Percentiles rank a stretch among this genome's conserved stretches.
Evolutionary conservation across 2,113 vertebrate species (phyloP).

Genomic region (Hydropotes inermis): DNA sequence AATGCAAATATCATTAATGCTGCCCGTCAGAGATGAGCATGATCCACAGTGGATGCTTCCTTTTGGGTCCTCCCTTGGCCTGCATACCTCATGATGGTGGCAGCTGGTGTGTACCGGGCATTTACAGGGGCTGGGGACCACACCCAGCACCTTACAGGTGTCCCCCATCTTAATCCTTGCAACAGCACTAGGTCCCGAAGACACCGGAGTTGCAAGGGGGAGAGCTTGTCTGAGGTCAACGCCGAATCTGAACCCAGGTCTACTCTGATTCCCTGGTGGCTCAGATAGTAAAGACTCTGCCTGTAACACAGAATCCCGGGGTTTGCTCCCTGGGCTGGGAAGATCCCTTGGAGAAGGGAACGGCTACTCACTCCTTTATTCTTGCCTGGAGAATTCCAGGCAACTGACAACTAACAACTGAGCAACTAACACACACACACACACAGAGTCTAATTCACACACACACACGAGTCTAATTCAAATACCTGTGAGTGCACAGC

Average conservation of each 20-base stretch:
- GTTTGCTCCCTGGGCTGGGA: background rate
- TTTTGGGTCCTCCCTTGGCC: background rate
- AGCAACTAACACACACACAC: background rate
- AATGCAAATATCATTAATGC: background rate
- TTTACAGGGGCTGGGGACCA: background rate
- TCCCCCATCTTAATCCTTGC: background rate
- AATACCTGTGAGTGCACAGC: background rate
- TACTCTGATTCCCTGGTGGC: background rate
- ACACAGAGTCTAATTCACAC: too few species aligned
- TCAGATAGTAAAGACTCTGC: background rate
- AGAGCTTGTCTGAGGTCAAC: background rate
- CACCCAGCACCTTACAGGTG: background rate
- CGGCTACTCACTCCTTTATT: background rate
- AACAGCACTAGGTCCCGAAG: background rate
- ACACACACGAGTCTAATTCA: background rate
- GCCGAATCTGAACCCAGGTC: background rate
- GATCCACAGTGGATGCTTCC: background rate
- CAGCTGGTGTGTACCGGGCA: background rate
- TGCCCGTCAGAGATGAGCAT: background rate
- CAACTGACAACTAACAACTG: too few species aligned
- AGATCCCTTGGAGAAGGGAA: background rate
- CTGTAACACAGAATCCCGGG: background rate
- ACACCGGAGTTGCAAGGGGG: background rate
- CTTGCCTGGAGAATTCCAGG: background rate
- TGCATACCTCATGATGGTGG: background rate